Evolutionary conservation across 2,888 invertebrate species (phyloP).

Genomic region (Idaea dimidiata): DNA sequence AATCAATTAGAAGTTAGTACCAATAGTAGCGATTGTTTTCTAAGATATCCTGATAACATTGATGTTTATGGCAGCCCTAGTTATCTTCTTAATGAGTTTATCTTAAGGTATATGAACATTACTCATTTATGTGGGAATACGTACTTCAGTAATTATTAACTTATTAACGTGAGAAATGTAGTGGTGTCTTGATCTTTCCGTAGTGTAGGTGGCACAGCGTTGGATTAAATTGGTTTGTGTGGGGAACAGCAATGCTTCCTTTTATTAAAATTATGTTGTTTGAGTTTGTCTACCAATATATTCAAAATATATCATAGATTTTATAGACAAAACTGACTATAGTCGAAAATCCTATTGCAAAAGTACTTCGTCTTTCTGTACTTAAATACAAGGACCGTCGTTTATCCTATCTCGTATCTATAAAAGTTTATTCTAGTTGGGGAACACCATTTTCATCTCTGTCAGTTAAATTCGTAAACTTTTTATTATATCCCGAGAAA

Average conservation of each 20-base stretch:
- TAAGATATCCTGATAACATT: slow-evolving; percentile 1
- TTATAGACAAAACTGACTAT: not conserved
- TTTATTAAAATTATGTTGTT: not conserved
- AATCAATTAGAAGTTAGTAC: not conserved
- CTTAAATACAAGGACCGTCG: not conserved
- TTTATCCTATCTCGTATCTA: slow-evolving; percentile 1
- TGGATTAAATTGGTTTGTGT: not conserved
- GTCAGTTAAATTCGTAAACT: slow-evolving; percentile 39
- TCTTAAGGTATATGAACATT: not conserved
- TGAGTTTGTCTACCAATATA: no score
- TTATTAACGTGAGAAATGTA: not conserved
- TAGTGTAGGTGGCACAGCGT: not conserved
- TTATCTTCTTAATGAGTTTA: slow-evolving; percentile 1
- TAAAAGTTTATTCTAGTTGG: slow-evolving; percentile 21
- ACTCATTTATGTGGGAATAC: not conserved
- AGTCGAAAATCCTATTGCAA: not conserved
- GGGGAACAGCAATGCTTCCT: not conserved
- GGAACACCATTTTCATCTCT: slow-evolving; percentile 29
- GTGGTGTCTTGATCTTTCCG: not conserved
- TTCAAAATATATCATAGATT: no score
- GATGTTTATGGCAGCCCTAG: slow-evolving; percentile 1
- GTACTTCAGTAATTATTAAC: not conserved
- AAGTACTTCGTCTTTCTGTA: not conserved
- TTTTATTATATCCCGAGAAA: slow-evolving; percentile 41
- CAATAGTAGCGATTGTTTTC: not conserved